phyloP scores from a whole-genome alignment of 1,140 invertebrate genomes.

The Nebria ingens region DNA sequence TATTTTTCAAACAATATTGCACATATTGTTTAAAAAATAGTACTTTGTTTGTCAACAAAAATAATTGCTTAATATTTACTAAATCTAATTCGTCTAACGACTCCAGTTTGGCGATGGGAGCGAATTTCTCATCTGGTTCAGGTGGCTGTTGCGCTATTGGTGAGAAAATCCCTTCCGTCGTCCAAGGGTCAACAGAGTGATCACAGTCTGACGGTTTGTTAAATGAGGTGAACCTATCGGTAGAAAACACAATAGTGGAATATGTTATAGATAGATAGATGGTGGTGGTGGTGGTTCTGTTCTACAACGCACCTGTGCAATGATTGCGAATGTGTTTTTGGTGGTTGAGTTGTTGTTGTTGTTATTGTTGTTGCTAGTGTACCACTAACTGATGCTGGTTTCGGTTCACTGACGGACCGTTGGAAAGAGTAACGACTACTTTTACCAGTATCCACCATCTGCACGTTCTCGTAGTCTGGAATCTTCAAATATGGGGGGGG shows the following conservation, averaged over 20 bases:
- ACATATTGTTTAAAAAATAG: background rate
- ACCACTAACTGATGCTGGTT: conserved; percentile 28
- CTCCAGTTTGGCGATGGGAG: conserved; percentile 53
- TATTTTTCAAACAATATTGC: background rate
- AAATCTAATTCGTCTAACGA: conserved; percentile 54
- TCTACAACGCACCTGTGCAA: conserved; percentile 30
- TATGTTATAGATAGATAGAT: background rate
- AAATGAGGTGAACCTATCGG: conserved; percentile 32
- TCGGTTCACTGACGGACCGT: conserved; percentile 33
- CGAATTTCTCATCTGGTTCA: conserved; percentile 28
- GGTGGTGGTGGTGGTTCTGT: too few species aligned
- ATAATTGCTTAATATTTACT: conserved; percentile 22
- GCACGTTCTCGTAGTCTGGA: conserved; percentile 31
- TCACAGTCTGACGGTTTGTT: conserved; percentile 34
- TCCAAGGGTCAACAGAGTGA: conserved; percentile 21
- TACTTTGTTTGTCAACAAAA: background rate
- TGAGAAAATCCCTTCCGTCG: conserved; percentile 22
- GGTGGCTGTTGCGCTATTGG: background rate
- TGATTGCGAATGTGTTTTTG: conserved; percentile 24
- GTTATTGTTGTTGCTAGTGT: too few species aligned
- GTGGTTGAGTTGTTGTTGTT: conserved; percentile 18
- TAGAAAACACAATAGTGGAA: background rate
- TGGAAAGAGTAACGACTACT: conserved; percentile 30
- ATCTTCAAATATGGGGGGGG: conserved; percentile 19
- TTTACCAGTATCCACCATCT: conserved; percentile 26